A percentile compares a stretch with the other conserved stretches of the same genome.
phyloP scores from a whole-genome alignment of 2,888 invertebrate species.

The Drosophila ustulata region DNA sequence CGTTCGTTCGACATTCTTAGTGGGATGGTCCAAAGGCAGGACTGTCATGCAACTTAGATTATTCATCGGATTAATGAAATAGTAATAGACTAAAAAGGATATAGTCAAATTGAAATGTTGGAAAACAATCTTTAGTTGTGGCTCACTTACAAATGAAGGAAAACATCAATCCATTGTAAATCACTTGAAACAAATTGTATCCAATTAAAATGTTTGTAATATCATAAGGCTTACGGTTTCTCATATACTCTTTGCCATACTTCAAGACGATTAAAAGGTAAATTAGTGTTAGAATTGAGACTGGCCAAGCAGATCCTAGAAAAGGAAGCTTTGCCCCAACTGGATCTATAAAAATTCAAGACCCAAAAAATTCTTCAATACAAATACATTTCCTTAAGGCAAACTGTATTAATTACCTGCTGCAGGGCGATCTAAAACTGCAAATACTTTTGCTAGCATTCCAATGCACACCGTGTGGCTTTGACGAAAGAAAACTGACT shows the following conservation, averaged over 20 bases:
- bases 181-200: background rate
- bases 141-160: background rate
- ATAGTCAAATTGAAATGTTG: too few relatives aligned
- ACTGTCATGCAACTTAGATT: conserved; percentile 8
- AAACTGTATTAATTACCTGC: conserved; percentile 1
- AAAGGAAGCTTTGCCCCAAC: background rate
- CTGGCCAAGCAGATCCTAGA: background rate
- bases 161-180: background rate
- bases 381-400: too few relatives aligned
- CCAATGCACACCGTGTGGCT: background rate
- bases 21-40: conserved; percentile 1
- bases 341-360: background rate
- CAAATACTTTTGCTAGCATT: conserved; percentile 1
- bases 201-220: background rate
- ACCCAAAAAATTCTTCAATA: too few relatives aligned
- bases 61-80: background rate
- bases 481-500: background rate
- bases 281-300: too few relatives aligned
- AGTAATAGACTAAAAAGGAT: conserved; percentile 7
- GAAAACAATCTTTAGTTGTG: background rate
- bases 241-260: background rate
- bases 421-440: conserved; percentile 3
- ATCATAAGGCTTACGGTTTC: background rate
- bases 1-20: conserved; percentile 10
- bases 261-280: background rate